Evolutionary conservation across 2,797 vertebrate genomes (phyloP).

Genomic region (Tapera naevia): DNA sequence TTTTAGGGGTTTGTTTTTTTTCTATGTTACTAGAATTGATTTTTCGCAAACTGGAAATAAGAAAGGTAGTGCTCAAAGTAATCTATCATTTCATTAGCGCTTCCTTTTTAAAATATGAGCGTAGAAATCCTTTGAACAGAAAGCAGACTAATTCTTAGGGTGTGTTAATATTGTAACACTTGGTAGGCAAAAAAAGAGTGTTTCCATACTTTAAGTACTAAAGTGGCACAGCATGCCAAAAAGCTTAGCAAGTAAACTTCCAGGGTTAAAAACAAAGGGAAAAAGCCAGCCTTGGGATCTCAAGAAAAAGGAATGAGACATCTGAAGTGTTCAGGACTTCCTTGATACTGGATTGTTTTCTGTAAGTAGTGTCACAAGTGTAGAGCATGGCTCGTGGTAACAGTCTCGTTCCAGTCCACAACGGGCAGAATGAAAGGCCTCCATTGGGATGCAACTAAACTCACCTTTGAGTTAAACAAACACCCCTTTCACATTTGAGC

Average conservation of each 20-base stretch:
- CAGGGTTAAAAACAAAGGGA: neutral
- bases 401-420: conserved; percentile 16
- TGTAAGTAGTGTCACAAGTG: conserved; percentile 42
- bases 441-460: neutral
- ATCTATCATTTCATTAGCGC: neutral
- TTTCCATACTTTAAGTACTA: neutral
- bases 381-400: conserved; percentile 41
- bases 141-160: neutral
- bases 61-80: neutral
- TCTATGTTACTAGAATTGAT: neutral
- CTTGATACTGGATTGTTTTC: neutral
- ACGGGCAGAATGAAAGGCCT: conserved; percentile 38
- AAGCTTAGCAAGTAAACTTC: neutral
- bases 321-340: conserved; percentile 1
- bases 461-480: conserved; percentile 12
- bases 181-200: neutral
- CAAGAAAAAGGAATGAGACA: conserved; percentile 58
- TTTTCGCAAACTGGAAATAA: neutral
- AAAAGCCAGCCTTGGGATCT: neutral
- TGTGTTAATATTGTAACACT: neutral
- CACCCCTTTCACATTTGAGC: neutral
- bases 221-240: neutral
- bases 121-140: neutral
- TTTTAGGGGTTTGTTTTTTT: neutral
- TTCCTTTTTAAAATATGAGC: neutral